These are phyloP conservation scores for Ostrea edulis DNA, from an alignment of 1,140 invertebrate species.

Conservation along the genomic window DNA sequence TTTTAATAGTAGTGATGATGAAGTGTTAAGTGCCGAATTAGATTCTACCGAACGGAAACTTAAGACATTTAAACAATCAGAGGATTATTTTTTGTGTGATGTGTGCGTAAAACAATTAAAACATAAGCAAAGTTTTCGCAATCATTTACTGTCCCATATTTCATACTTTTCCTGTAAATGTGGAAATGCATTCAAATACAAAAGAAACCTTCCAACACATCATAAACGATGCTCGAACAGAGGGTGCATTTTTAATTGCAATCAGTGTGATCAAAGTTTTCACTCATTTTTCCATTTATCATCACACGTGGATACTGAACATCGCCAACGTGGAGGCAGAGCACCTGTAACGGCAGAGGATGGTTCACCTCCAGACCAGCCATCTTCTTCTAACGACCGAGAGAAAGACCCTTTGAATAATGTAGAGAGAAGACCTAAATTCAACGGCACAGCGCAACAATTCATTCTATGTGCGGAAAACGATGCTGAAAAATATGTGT, in stretches of 20 bases:
- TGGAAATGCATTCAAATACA: neutral
- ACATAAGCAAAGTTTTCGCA: neutral
- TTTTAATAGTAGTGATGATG: conserved; percentile 26
- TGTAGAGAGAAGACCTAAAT: conserved; percentile 1
- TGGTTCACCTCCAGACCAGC: neutral
- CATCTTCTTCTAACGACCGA: neutral
- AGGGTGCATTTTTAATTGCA: neutral
- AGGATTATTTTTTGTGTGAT: conserved; percentile 14
- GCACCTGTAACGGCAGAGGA: neutral
- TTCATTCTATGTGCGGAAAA: conserved; percentile 25
- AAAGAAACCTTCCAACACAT: conserved; percentile 1
- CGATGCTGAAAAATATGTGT: conserved; percentile 46
- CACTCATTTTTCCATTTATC: neutral
- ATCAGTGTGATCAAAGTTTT: neutral
- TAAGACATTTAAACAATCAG: neutral
- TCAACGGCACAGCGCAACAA: conserved; percentile 23
- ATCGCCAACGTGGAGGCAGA: neutral
- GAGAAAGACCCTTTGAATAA: neutral
- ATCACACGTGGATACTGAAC: neutral
- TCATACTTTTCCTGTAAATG: neutral
- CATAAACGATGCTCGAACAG: neutral
- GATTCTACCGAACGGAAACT: neutral
- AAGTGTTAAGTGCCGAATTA: conserved; percentile 1
- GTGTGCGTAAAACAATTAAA: conserved; percentile 36
- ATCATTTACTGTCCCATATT: conserved; percentile 16